These are phyloP conservation scores for Byasa hedistus DNA, from an alignment of 2,888 invertebrate genomes.

Conservation along the genomic window DNA sequence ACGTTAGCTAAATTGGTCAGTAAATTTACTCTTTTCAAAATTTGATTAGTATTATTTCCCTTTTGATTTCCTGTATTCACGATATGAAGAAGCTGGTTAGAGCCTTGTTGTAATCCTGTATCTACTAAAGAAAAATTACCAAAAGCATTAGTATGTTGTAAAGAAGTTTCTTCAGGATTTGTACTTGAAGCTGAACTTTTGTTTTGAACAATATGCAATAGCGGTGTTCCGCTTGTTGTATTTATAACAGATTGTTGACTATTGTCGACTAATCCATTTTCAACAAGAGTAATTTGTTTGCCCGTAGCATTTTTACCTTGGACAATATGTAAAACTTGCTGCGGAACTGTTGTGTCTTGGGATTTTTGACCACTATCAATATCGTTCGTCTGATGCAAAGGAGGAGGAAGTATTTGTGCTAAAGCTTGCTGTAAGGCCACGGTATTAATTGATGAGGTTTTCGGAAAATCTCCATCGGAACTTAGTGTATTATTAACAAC, in stretches of 20 bases:
- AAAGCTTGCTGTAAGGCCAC: slow-evolving; percentile 73
- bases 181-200: slow-evolving; percentile 48
- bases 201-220: slow-evolving; percentile 74
- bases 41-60: slow-evolving; percentile 57
- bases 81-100: slow-evolving; percentile 74
- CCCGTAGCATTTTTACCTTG: slow-evolving; percentile 69
- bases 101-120: slow-evolving; percentile 65
- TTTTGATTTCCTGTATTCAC: slow-evolving; percentile 71
- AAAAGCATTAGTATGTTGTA: slow-evolving; percentile 56
- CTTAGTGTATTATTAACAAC: slow-evolving; percentile 42
- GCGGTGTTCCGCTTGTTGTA: slow-evolving; percentile 60
- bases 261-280: slow-evolving; percentile 66
- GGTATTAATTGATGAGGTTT: slow-evolving; percentile 62
- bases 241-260: slow-evolving; percentile 66
- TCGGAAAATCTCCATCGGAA: slow-evolving; percentile 54
- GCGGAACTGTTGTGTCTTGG: slow-evolving; percentile 44
- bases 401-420: slow-evolving; percentile 71
- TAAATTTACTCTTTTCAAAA: slow-evolving; percentile 74
- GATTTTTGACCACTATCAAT: slow-evolving; percentile 53
- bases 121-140: slow-evolving; percentile 70
- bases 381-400: slow-evolving; percentile 59
- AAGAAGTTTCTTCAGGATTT: slow-evolving; percentile 50
- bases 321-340: slow-evolving; percentile 73
- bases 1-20: slow-evolving; percentile 71
- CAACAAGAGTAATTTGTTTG: slow-evolving; percentile 65